Evolutionary conservation across 2,888 invertebrate species (phyloP), one percentile per base, ranked within the genome.

Genomic region (Pterobdella sp.): DNA sequence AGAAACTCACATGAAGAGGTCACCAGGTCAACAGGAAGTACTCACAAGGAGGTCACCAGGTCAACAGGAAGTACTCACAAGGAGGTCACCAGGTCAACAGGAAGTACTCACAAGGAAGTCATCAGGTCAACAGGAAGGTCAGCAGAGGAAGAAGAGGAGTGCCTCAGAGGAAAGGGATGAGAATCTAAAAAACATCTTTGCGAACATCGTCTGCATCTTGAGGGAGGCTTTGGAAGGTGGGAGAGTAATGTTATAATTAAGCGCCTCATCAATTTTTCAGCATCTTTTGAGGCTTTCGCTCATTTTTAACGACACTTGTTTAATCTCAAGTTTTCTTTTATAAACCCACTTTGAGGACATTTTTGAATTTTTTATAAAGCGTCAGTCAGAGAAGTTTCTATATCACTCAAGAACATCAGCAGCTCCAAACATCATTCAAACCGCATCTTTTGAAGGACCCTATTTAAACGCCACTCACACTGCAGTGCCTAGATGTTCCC

Each of bases 171-270:
- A 56, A 26, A 56, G 60, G 60, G 60, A 56, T 56, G 60, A 56
- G n/a, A 56, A 56, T n/a, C 60, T 56, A 22, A 56, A 56, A 22
- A 26, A 14, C 60, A 56, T 56, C 60, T 56, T 56, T 26, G 60
- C 10, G 10, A 56, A 56, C 60, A 56, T 56, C 60, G n/a, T 56
- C 10, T 56, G 60, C 60, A n/a, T 56, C 60, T 26, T 56, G 60
- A 56, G n/a, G n/a, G 60, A 56, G 60, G 7, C 60, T 14, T 22
- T 56, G 14, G 60, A 56, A 56, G 60, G 60, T 56, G 18, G 60
- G 7, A 42, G n/a, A n/a, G n/a, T 18, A 42, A 42, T 18, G 7
- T 42, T 14, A 18, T 18, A 42, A 42, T 18, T 18, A 42, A 14
- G 42, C 42, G 42, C 42, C 18, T 42, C 42, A 42, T 14, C n/a